These are phyloP conservation scores for Osmoderma eremita DNA, from an alignment of 2,888 invertebrate genomes.

Conservation along the genomic window DNA sequence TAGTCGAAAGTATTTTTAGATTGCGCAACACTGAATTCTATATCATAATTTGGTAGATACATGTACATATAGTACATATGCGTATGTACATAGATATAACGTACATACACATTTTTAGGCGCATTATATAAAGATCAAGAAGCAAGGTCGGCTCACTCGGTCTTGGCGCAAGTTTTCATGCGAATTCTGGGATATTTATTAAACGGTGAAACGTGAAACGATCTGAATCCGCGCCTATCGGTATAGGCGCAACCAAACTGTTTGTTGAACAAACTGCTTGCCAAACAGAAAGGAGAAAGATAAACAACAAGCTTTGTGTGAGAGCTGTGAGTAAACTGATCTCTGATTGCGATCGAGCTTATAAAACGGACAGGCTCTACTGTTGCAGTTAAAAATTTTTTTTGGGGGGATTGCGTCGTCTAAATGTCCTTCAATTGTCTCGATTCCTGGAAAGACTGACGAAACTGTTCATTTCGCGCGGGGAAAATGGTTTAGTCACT, in stretches of 20 bases:
- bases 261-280: too few relatives aligned
- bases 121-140: not conserved
- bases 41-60: too few relatives aligned
- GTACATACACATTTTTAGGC: not conserved
- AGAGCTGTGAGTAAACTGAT: too few relatives aligned
- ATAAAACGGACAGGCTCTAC: too few relatives aligned
- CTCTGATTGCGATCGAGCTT: too few relatives aligned
- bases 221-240: too few relatives aligned
- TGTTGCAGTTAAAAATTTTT: not conserved
- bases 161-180: conserved; percentile 7
- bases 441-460: conserved; percentile 21
- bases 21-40: too few relatives aligned
- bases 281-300: too few relatives aligned
- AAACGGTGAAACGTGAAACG: conserved; percentile 14
- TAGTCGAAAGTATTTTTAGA: too few relatives aligned
- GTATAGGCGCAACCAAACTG: too few relatives aligned
- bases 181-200: conserved; percentile 11
- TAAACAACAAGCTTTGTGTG: too few relatives aligned
- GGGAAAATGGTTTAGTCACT: conserved; percentile 18
- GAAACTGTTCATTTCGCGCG: conserved; percentile 16
- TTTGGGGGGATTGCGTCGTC: not conserved
- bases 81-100: not conserved
- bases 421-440: conserved; percentile 20
- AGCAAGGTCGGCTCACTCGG: conserved; percentile 14
- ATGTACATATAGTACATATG: too few relatives aligned